phyloP scores from a whole-genome alignment of 53 echinoderm and acorn worm genomes.

The Luidia sarsii region DNA sequence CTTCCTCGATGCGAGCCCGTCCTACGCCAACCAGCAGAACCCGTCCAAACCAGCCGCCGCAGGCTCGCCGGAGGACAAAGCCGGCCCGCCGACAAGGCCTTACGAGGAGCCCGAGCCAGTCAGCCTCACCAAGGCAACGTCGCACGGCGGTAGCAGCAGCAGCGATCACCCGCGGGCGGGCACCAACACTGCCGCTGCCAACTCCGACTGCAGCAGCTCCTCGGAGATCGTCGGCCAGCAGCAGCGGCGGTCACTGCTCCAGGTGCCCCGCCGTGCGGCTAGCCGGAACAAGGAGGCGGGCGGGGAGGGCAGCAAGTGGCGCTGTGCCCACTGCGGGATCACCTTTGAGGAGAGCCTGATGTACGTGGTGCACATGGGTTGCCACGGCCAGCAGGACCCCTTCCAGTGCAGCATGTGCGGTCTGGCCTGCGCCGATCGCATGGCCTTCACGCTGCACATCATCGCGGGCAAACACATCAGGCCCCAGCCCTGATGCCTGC shows the following conservation, averaged over 20 bases:
- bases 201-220: slow-evolving; percentile 35
- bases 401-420: slow-evolving; percentile 84
- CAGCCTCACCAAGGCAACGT: too few relatives aligned
- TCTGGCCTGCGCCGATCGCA: slow-evolving; percentile 60
- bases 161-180: neutral
- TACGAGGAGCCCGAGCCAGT: neutral
- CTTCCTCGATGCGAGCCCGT: slow-evolving; percentile 24
- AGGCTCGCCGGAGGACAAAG: neutral
- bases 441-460: slow-evolving; percentile 79
- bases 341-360: slow-evolving; percentile 83
- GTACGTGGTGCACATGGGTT: slow-evolving; percentile 85
- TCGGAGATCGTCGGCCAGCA: neutral
- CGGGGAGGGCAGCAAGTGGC: slow-evolving; percentile 34
- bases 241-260: neutral
- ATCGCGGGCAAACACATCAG: slow-evolving; percentile 71
- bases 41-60: neutral
- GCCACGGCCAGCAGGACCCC: slow-evolving; percentile 69
- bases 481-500: slow-evolving; percentile 31
- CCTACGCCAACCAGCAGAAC: slow-evolving; percentile 16
- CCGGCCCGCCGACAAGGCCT: neutral
- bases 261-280: neutral
- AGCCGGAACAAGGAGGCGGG: neutral
- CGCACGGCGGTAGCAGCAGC: neutral
- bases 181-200: neutral
- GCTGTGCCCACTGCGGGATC: slow-evolving; percentile 72